Base-by-base conservation (phyloP, 2,888 invertebrate species). In the Kuschelorhynchus macadamiae region DNA sequence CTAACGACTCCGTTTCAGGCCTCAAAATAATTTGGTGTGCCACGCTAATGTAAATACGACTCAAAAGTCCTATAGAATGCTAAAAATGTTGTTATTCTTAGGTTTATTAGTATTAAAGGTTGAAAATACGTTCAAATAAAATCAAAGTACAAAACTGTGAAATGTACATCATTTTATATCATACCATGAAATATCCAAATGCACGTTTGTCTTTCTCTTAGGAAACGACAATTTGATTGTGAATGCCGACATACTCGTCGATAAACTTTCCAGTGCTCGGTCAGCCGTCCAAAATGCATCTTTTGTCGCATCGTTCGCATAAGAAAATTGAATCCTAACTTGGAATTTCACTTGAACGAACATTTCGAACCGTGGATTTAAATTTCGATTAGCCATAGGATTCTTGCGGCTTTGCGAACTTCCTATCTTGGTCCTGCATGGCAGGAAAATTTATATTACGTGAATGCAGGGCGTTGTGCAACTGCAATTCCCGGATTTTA, bases 351-450 rank as follows among this genome's bases (percentile, higher is more conserved):
- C 49, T 64, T 21, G 64, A 56, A 64, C 56, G 56, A 64, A 32
- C 64, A 56, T 41, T 49, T 20, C 46, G 47, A 63, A 46, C 18
- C 20, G 55, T 33, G 64, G 64, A 64, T 64, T 64, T 64, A 64
- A 64, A 64, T 64, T 64, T 64, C 64, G 64, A 64, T 64, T 64
- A 64, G 64, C 64, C 64, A 42, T 39, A 32, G 64, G 64, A 64
- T 64, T 56, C 53, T 49, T 42, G 56, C 55, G 64, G 64, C 64
- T 56, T 56, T 50, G 12, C 41, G 49, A 64, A 64, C 41, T 64
- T 56, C 49, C 64, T 64, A 64, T 64, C 64, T 64, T 49, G 25
- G 49, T 41, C 41, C n/a, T 36, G 64, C 56, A 49, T 56, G 64
- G 56, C 64, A 64, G 39, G 47, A 42, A 56, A 64, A 64, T 64